Evolutionary conservation across 2,113 vertebrate species (phyloP).

Genomic region (Gorsachius goisagi): DNA sequence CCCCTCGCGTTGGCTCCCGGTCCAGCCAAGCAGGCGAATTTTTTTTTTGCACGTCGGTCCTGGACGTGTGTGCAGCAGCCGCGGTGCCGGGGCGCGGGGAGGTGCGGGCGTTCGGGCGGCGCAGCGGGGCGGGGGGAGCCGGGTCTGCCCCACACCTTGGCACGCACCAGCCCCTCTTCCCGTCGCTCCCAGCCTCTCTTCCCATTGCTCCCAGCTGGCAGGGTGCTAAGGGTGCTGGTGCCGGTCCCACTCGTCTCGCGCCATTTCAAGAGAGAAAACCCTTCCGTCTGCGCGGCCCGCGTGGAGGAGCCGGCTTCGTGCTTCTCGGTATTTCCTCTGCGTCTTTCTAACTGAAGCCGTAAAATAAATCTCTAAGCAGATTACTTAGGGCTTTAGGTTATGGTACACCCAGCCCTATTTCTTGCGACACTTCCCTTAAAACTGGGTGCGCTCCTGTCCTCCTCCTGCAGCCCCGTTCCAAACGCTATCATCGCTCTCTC

Average conservation of each 20-base stretch:
- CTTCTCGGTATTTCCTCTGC: background rate
- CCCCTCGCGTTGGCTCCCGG: accelerated
- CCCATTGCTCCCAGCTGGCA: accelerated
- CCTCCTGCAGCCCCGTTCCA: background rate
- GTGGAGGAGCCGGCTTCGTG: background rate
- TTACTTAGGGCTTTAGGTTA: background rate
- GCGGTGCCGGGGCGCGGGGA: accelerated
- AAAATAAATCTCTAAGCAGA: constrained; percentile 28
- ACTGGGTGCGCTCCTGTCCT: background rate
- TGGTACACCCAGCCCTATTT: too few species aligned
- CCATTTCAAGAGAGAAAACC: background rate
- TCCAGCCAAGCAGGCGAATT: background rate
- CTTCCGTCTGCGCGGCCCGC: background rate
- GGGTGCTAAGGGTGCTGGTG: background rate
- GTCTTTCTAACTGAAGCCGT: background rate
- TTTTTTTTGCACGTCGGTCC: accelerated
- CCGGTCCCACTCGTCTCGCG: accelerated
- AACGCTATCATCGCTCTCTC: background rate
- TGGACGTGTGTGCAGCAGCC: background rate
- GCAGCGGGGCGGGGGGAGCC: accelerated
- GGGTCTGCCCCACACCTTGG: background rate
- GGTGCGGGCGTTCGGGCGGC: background rate
- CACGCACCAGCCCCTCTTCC: accelerated
- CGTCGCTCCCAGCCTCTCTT: accelerated
- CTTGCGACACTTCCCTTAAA: background rate